Evolutionary conservation across 2,797 vertebrate genomes (phyloP).

Genomic region (Hapalemur alaotrensis): DNA sequence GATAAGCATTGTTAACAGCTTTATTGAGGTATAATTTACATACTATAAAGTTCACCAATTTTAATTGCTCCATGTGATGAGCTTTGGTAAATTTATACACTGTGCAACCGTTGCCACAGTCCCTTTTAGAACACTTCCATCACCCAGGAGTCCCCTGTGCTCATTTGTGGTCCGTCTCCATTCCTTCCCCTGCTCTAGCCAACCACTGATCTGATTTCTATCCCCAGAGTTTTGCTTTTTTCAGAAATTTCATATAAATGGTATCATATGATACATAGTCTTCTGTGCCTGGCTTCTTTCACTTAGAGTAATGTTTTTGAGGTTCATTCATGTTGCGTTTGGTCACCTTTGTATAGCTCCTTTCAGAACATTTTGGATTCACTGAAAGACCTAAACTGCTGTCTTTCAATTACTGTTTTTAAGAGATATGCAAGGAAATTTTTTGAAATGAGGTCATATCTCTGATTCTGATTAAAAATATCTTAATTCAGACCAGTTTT

Average conservation of each 20-base stretch:
- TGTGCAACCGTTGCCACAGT: rapidly evolving
- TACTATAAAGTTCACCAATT: neutral
- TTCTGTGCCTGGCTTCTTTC: neutral
- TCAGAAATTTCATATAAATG: neutral
- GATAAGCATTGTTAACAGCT: neutral
- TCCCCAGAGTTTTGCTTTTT: neutral
- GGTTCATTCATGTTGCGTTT: neutral
- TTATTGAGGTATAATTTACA: neutral
- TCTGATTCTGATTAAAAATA: neutral
- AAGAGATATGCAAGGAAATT: neutral
- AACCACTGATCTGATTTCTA: neutral
- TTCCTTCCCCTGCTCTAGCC: neutral
- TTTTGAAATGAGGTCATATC: neutral
- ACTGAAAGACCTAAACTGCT: neutral
- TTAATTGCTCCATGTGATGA: rapidly evolving
- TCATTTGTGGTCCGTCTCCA: rapidly evolving
- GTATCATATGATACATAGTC: neutral
- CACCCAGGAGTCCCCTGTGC: neutral
- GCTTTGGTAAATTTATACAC: neutral
- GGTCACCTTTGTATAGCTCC: neutral
- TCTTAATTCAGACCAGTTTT: neutral
- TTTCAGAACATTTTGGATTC: neutral
- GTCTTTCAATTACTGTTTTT: neutral
- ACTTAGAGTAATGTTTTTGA: neutral
- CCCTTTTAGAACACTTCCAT: rapidly evolving